Base-by-base conservation (phyloP, 2,888 invertebrate species). In the Erebia epiphron region DNA sequence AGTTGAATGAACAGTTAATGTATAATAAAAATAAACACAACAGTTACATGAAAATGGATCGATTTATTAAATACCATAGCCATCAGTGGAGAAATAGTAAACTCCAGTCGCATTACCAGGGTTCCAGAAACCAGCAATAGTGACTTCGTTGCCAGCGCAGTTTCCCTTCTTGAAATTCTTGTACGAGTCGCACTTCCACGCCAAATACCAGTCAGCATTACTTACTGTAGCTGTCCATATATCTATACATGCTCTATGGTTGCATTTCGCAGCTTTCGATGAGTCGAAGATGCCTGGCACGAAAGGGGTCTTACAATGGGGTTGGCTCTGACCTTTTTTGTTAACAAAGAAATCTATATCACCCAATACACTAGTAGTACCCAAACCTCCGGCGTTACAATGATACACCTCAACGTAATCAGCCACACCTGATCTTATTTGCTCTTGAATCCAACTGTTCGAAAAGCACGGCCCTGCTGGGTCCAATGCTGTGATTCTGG, bases 281-380 rank as follows among this genome's bases (percentile, higher is more conserved):
- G 90, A 90, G 65, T 87, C 87, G 10, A 88, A 87, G 11, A 91
- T 79, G 0, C 85, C 86, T 11, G 92, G 91, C 41, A 92, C 77
- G 1, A 87, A 75, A 1, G 89, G 85, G 0, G 86, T 89, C 0
- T 82, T 85, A 77, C 95, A 95, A 21, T 94, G 91, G 0, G 95
- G 95, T 78, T 95, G 95, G 0, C 90, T 82, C 13, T 81, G 81
- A 0, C 95, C 95, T 52, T 94, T 94, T 76, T 94, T 95, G 77
- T 95, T 95, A 1, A 94, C 90, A 76, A 94, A 94, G 81, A 95
- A 95, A 79, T 95, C 95, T 7, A 93, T 85, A 65, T 94, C 94
- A 0, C 93, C 95, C 49, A 95, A 79, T 0, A 94, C 91, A 68
- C 89, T 89, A 0, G 88, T 87, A 0, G 93, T 90, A 1, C 94